Evolutionary conservation across 2,888 invertebrate genomes (phyloP).

Genomic region (Homarus gammarus): DNA sequence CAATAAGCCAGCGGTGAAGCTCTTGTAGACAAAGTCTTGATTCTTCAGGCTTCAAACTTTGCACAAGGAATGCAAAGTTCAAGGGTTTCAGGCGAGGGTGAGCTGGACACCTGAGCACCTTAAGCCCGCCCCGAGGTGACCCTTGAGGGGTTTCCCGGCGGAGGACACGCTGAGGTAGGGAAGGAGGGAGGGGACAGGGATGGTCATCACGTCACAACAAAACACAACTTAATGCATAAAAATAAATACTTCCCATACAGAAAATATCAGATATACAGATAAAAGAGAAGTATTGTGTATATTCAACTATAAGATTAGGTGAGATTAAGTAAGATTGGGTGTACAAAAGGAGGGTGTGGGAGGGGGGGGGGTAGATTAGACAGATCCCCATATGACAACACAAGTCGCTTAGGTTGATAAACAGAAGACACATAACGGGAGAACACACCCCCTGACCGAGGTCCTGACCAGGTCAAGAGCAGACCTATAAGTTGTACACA

Average conservation of each 20-base stretch:
- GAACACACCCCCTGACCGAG: no score
- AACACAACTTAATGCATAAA: background rate
- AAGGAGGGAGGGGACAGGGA: background rate
- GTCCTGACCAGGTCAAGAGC: background rate
- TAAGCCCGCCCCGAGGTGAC: background rate
- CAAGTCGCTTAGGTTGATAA: no score
- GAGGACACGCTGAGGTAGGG: background rate
- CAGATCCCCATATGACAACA: no score
- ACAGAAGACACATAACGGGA: no score
- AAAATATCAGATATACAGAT: no score
- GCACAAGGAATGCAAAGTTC: slow-evolving; percentile 13
- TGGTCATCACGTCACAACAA: background rate
- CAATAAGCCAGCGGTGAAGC: background rate
- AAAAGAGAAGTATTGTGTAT: no score
- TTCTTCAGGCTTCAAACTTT: slow-evolving; percentile 6
- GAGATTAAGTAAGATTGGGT: no score
- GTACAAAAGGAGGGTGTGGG: no score
- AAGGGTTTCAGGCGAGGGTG: slow-evolving; percentile 7
- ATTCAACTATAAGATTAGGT: no score
- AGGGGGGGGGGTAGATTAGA: no score
- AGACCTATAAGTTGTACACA: background rate
- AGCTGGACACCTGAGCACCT: slow-evolving; percentile 18
- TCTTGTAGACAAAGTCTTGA: background rate
- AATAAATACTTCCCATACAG: no score
- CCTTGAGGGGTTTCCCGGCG: background rate